Evolutionary conservation across 2,797 vertebrate species (phyloP).

Genomic region (Petrocephalus schoutedeni): DNA sequence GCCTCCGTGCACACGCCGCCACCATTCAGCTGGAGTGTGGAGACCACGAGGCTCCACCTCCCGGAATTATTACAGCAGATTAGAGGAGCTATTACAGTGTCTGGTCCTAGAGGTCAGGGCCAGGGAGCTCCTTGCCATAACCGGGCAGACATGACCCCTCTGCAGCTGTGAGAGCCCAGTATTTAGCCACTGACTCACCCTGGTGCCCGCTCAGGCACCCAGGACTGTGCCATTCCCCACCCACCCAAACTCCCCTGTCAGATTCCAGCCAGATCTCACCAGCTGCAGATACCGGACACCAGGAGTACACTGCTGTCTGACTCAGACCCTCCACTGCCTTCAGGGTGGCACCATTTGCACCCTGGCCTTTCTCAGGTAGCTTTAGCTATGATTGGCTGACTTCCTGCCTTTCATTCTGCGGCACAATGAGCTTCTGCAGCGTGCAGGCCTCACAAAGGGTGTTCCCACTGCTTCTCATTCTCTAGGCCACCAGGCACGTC

Average conservation of each 20-base stretch:
- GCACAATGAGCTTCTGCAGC: not conserved
- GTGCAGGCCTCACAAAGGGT: not conserved
- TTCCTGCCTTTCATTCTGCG: not conserved
- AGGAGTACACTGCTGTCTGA: slow-evolving; percentile 5
- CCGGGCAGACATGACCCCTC: slow-evolving; percentile 25
- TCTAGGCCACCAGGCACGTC: not conserved
- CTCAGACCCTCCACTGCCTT: not conserved
- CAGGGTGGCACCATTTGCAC: not conserved
- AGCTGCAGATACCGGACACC: slow-evolving; percentile 9
- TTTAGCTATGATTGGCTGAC: not conserved
- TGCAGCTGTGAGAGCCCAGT: slow-evolving; percentile 44
- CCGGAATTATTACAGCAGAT: not conserved
- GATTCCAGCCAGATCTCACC: slow-evolving; percentile 10
- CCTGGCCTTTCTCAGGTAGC: not conserved
- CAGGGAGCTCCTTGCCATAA: not conserved
- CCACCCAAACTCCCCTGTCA: slow-evolving; percentile 3
- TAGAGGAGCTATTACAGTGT: not conserved
- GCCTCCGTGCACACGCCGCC: not conserved
- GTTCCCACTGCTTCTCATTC: not conserved
- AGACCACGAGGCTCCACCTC: not conserved
- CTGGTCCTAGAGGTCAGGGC: not conserved
- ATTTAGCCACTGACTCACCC: slow-evolving; percentile 22
- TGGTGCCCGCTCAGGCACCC: slow-evolving; percentile 27
- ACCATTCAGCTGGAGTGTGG: not conserved
- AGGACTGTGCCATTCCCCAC: slow-evolving; percentile 6